phyloP scores from a whole-genome alignment of 92 coral and sea anemone genomes.

The Palythoa grandis region DNA sequence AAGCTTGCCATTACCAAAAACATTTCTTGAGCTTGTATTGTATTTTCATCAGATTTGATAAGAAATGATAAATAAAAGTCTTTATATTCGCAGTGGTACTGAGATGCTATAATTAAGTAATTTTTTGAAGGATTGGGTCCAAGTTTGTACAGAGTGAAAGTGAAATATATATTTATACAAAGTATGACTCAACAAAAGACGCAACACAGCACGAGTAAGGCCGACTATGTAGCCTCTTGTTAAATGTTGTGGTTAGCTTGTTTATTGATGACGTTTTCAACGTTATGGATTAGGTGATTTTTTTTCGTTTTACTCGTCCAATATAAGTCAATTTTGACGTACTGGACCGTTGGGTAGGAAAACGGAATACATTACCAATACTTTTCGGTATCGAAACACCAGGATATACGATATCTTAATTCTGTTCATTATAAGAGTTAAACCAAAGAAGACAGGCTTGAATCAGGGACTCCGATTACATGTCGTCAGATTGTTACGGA shows the following conservation, averaged over 20 bases:
- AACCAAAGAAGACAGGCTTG: background rate
- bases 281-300: background rate
- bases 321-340: background rate
- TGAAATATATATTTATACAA: too few species aligned
- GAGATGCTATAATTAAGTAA: too few species aligned
- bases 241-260: background rate
- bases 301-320: background rate
- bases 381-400: background rate
- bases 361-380: background rate
- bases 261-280: background rate
- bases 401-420: background rate
- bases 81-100: too few species aligned
- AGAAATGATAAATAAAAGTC: too few species aligned
- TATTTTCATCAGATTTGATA: too few species aligned
- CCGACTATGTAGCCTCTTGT: too few species aligned
- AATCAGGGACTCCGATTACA: background rate
- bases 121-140: too few species aligned
- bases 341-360: background rate
- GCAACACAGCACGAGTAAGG: too few species aligned
- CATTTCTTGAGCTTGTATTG: too few species aligned
- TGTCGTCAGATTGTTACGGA: background rate
- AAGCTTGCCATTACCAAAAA: too few species aligned
- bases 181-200: too few species aligned
- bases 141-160: too few species aligned
- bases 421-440: background rate